Base-by-base conservation (phyloP, 2,113 vertebrate genomes). In the Dipodomys spectabilis region DNA sequence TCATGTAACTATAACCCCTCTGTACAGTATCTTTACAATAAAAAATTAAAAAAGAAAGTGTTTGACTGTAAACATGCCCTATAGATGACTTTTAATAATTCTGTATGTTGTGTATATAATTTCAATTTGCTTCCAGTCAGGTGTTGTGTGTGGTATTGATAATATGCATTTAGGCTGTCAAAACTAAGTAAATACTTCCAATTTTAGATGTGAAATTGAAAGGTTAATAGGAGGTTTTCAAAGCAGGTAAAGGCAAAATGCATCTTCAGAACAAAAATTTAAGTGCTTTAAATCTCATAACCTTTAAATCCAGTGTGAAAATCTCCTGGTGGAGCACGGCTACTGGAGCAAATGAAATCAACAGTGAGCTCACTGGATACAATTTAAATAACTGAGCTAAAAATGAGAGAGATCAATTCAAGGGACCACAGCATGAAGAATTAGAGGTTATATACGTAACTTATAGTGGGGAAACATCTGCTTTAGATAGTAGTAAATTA, bases 251-350 rank as follows among this genome's bases (percentile, higher is more conserved):
- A 8, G 19, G 6, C 62, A 62, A 79, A 91, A 75, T 2, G 11
- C 57, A 64, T 84, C 39, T 74, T 69, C 11, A 0, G 74, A 28
- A 65, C 64, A 88, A 67, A 94, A 95, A 90, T n/a, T 35, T 25
- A 79, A 86, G 6, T 30, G 35, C 22, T 95, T 85, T 67, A 77
- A 86, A 73, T 60, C 23, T 39, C n/a, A 27, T 88, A 90, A 77
- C 2, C 45, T 86, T 78, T 77, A 94, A 96, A 83, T 89, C 45
- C 44, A 57, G 30, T 44, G 22, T 65, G n/a, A 94, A 95, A 94
- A 83, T 73, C 44, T 44, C 6, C 49, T 22, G 9, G 72, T 35
- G 6, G 6, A 68, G 15, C 16, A 44, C 25, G 57, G 39, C 35
- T 44, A 3, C 18, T 10, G 9, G 45, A 65, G 28, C 53, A 81